Evolutionary conservation across 2,888 invertebrate species (phyloP), one percentile per base, ranked within the genome.

Genomic region (Drosophila gaucha): DNA sequence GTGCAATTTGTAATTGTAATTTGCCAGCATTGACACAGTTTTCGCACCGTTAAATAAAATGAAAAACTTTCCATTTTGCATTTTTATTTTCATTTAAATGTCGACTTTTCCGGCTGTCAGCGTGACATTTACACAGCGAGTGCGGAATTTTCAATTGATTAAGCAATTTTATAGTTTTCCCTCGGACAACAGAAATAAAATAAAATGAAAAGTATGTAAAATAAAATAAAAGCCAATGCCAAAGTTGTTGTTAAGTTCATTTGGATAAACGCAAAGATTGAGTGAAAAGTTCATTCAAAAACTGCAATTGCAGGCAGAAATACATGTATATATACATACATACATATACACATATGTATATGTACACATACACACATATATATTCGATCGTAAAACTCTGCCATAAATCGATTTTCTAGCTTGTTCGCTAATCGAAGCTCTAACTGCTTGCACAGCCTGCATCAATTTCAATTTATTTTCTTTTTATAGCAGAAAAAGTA

Each of bases 71-170:
- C 71, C 74, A 49, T 54, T 71, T 38, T 39, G 8, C 57, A 30
- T 22, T 14, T 41, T 52, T 50, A 43, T 78, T 75, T 79, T 64
- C 72, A 77, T 70, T 74, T 80, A 70, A 84, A 80, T 74, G 66
- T 35, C 57, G 60, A 66, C 69, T 76, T 79, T 80, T 80, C 72
- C 85, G 65, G 67, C 65, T 78, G 72, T 72, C 80, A 74, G 57
- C 60, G 59, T 78, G 66, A 70, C 78, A 85, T 83, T 86, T 80
- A 67, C 85, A 76, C 41, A 71, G 58, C 70, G 71, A 76, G 68
- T 78, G 76, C 69, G 67, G 71, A 80, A 52, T 83, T 85, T 78
- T 70, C 87, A 87, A 83, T 78, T 87, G 82, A 87, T 87, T 87
- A 80, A 80, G 67, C 87, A 83, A 83, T 83, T 87, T 76, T 24